Percentiles rank a stretch among this genome's conserved stretches.
phyloP scores from a whole-genome alignment of 2,797 vertebrate species.

The Pampus argenteus region DNA sequence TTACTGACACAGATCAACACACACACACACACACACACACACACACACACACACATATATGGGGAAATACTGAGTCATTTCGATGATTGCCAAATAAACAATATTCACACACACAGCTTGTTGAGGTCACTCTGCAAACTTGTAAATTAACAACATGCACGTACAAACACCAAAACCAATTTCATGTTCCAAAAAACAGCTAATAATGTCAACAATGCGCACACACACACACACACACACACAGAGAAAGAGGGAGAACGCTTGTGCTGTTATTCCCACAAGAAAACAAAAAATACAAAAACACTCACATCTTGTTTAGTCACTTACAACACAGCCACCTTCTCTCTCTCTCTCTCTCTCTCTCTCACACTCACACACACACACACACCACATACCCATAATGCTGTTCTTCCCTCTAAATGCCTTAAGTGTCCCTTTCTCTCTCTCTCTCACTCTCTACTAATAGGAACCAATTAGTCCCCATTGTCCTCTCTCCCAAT shows the following conservation, averaged over 20 bases:
- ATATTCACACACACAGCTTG: neutral
- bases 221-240: neutral
- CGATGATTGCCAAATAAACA: neutral
- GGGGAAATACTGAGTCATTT: neutral
- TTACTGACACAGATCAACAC: no score
- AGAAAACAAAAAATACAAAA: neutral
- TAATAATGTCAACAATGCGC: conserved; percentile 20
- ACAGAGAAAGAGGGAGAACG: no score
- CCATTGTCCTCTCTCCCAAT: conserved; percentile 63
- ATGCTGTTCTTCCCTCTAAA: conserved; percentile 53
- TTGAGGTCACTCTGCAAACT: neutral
- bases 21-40: no score
- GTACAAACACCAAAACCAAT: neutral
- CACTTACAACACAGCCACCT: neutral
- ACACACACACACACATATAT: neutral
- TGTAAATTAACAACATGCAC: neutral
- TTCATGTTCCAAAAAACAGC: neutral
- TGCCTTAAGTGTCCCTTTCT: conserved; percentile 47
- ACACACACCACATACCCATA: conserved; percentile 41
- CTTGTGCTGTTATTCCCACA: conserved; percentile 1
- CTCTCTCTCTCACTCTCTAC: conserved; percentile 31
- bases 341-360: conserved; percentile 16
- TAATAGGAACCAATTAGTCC: conserved; percentile 76
- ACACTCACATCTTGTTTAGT: neutral
- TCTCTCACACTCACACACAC: conserved; percentile 11